Percentiles rank a stretch among this genome's conserved stretches.
phyloP scores from a whole-genome alignment of 2,797 vertebrate genomes.

The Propithecus deckenii region DNA sequence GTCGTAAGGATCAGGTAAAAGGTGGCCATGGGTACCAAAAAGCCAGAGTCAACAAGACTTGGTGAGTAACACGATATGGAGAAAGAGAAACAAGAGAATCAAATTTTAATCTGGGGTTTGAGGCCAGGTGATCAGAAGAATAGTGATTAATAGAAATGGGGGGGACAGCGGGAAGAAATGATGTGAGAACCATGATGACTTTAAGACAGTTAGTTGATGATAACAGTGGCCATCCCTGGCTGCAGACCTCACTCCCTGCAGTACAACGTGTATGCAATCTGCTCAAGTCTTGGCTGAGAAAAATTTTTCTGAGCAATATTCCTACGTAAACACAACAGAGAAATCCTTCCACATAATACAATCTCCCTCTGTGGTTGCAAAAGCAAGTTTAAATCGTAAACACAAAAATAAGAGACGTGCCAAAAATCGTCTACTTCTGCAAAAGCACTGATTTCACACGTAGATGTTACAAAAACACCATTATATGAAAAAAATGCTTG shows the following conservation, averaged over 20 bases:
- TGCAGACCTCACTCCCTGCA: not conserved
- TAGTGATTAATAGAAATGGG: not conserved
- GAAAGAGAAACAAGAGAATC: not conserved
- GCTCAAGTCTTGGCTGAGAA: not conserved
- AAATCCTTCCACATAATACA: not conserved
- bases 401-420: conserved; percentile 16
- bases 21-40: not conserved
- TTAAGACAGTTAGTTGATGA: not conserved
- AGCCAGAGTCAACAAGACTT: not conserved
- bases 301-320: not conserved
- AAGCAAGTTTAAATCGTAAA: conserved; percentile 13
- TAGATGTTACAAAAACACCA: not conserved
- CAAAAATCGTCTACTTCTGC: not conserved
- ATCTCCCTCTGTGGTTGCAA: not conserved
- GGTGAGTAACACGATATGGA: not conserved
- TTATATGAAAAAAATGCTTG: not conserved
- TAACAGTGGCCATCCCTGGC: not conserved
- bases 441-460: conserved; percentile 3
- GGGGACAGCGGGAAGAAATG: not conserved
- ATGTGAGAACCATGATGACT: not conserved
- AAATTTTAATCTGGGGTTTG: not conserved
- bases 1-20: not conserved
- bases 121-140: not conserved
- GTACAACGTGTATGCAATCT: too few species aligned
- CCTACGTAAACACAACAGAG: not conserved